phyloP scores from a whole-genome alignment of 2,797 vertebrate species.

The Gymnothorax javanicus region DNA sequence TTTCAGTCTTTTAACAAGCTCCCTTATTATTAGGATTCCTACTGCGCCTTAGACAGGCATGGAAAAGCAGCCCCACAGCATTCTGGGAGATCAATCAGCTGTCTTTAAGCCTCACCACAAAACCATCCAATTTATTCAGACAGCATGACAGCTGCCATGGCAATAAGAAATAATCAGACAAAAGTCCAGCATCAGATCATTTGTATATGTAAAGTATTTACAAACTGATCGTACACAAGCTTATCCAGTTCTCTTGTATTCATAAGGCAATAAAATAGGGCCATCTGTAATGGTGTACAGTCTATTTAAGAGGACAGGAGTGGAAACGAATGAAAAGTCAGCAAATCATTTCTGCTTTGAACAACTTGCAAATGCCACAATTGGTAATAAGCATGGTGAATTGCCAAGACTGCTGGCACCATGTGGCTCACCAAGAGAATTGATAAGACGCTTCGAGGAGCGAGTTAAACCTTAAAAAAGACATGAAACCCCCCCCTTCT shows the following conservation, averaged over 20 bases:
- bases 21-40: background rate
- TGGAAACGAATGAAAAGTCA: background rate
- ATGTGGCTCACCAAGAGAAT: background rate
- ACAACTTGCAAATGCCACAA: background rate
- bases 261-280: background rate
- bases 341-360: background rate
- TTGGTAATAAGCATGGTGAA: background rate
- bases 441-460: background rate
- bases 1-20: background rate
- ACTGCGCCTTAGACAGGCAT: background rate
- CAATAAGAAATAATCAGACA: background rate
- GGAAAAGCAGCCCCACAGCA: background rate
- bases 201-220: background rate
- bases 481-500: background rate
- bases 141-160: background rate
- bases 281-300: background rate
- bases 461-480: background rate
- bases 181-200: background rate
- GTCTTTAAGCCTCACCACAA: background rate
- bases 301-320: background rate
- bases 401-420: background rate
- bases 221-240: background rate
- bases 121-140: background rate
- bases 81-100: conserved; percentile 4
- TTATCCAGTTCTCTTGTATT: background rate